Evolutionary conservation across 2,113 vertebrate species (phyloP), one percentile per base, ranked within the genome.

Genomic region (Heloderma charlesbogerti): DNA sequence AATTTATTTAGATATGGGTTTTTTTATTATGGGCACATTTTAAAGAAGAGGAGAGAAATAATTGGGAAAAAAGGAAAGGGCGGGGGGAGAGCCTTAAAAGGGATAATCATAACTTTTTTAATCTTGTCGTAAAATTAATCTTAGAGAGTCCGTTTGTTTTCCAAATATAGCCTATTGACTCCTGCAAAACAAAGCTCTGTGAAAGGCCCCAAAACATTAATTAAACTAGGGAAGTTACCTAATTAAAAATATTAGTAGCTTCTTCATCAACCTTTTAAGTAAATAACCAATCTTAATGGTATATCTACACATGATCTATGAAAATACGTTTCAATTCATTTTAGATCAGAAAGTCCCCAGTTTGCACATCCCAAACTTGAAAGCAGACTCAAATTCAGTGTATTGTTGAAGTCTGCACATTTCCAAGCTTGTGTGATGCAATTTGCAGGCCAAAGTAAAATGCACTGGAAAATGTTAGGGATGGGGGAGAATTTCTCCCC

Each of bases 11-110:
- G 87, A 91, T 93, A 91, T 75, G 63, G 93, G 88, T 77, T 60
- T 88, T 78, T 92, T 88, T 84, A 87, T 93, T 93, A 91, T 86
- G 83, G 95, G 75, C 57, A 93, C 86, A 67, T 87, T 84, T 86
- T 95, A 93, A 95, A 92, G 94, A 93, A 92, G 89, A 93, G 94
- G 94, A 94, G 94, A 92, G 89, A 94, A 95, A 94, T 94, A 48
- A 48, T 93, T 85, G 78, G 72, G 34, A 84, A 93, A 79, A 72
- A 78, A 86, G n/a, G 89, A 72, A 8, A n/a, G 0, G 0, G 87
- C 86, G 86, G 82, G 37, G 86, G 85, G 25, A 40, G 83, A 48
- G 18, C 83, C 84, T 89, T 72, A 80, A 92, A 54, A 75, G 88
- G 83, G 86, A 92, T 87, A 75, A 48, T 93, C 92, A 66, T 80